Conservation (phyloP, 2,888 invertebrate genomes). For the Griposia aprilina region DNA sequence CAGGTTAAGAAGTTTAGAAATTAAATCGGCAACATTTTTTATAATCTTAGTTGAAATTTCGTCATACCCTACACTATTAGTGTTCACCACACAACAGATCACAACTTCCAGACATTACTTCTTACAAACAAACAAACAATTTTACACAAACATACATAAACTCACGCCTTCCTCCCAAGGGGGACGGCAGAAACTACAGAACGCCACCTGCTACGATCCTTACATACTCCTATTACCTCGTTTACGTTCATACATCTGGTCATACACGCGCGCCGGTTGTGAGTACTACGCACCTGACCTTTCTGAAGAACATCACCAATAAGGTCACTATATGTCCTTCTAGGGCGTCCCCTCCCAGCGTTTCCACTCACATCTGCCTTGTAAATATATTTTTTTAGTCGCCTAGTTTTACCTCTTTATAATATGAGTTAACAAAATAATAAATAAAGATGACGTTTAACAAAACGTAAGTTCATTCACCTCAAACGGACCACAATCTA, state of each 20-base stretch:
- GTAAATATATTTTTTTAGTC: background rate
- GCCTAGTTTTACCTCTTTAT: background rate
- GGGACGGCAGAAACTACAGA: background rate
- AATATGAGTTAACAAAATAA: background rate
- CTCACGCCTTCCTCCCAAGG: background rate
- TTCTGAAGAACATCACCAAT: background rate
- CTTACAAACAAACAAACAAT: background rate
- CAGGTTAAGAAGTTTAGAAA: no score
- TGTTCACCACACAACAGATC: no score
- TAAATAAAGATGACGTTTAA: background rate
- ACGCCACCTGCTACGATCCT: background rate
- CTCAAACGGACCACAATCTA: background rate
- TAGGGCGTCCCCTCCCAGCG: background rate
- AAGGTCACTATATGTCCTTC: background rate
- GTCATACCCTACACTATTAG: no score
- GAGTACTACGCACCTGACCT: background rate
- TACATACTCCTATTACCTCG: background rate
- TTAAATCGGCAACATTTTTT: no score
- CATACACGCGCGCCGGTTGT: no score
- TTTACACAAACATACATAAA: background rate
- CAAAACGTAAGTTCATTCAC: background rate
- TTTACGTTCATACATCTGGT: no score
- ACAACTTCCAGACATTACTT: background rate
- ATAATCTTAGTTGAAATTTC: no score
- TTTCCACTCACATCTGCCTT: background rate